These are phyloP conservation scores for Anorthoa munda DNA, from an alignment of 2,888 invertebrate genomes.

Conservation along the genomic window DNA sequence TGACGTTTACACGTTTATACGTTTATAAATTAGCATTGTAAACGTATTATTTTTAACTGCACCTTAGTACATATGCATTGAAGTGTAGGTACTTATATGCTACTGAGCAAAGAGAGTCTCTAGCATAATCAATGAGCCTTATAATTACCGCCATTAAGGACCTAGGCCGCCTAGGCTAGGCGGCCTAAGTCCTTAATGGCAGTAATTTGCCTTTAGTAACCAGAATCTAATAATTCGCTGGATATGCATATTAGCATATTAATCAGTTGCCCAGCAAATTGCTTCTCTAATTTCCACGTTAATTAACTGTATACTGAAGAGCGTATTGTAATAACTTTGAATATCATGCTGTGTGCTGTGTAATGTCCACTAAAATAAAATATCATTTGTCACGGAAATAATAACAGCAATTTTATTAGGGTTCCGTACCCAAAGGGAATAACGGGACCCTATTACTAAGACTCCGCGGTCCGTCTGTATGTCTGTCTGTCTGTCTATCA, in stretches of 20 bases:
- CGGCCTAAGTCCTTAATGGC: no score
- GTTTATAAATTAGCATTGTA: no score
- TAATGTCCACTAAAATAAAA: constrained; percentile 18
- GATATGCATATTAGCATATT: background rate
- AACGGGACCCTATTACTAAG: no score
- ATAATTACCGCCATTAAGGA: background rate
- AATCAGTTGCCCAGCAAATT: constrained; percentile 37
- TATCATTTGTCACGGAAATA: background rate
- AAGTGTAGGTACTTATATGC: no score
- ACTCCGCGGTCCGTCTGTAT: no score
- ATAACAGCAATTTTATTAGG: no score
- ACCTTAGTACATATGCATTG: no score
- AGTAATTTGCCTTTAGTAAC: background rate
- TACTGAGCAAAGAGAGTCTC: background rate
- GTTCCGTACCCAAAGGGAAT: no score
- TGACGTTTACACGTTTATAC: background rate
- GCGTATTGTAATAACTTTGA: constrained; percentile 26
- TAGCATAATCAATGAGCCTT: background rate
- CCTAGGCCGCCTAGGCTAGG: no score
- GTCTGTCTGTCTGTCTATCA: no score
- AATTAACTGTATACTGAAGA: constrained; percentile 30
- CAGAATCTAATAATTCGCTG: background rate
- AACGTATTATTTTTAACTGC: no score
- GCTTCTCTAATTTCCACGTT: constrained; percentile 34
- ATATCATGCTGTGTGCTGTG: constrained; percentile 11